Evolutionary conservation across 2,797 vertebrate species (phyloP).

Genomic region (Pseudochirops corinnae): DNA sequence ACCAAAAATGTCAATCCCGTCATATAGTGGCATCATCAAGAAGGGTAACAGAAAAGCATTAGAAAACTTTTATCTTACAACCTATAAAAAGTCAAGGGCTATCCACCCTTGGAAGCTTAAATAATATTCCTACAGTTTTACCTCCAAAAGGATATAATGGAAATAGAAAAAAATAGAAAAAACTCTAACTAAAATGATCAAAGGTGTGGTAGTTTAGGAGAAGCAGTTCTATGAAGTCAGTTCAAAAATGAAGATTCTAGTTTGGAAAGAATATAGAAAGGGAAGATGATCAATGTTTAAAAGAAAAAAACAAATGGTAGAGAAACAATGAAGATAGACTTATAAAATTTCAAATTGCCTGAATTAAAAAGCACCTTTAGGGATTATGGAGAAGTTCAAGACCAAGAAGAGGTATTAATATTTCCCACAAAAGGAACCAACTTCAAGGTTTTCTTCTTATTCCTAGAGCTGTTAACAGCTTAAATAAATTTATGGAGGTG

Average conservation of each 20-base stretch:
- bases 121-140: not conserved
- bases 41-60: not conserved
- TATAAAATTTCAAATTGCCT: not conserved
- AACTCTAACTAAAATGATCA: not conserved
- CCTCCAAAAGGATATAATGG: not conserved
- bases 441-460: not conserved
- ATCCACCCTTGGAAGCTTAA: not conserved
- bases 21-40: not conserved
- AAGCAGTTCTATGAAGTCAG: not conserved
- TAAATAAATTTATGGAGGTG: not conserved
- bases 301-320: not conserved
- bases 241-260: not conserved
- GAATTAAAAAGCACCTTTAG: not conserved
- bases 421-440: not conserved
- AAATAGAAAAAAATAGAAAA: not conserved
- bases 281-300: not conserved
- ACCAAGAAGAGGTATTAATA: not conserved
- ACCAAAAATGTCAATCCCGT: not conserved
- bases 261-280: not conserved
- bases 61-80: not conserved
- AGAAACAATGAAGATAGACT: not conserved
- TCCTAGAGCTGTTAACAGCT: not conserved
- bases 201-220: not conserved
- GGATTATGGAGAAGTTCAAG: not conserved
- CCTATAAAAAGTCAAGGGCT: not conserved